Evolutionary conservation across 2,797 vertebrate genomes (phyloP).

Genomic region (Alosa sapidissima): DNA sequence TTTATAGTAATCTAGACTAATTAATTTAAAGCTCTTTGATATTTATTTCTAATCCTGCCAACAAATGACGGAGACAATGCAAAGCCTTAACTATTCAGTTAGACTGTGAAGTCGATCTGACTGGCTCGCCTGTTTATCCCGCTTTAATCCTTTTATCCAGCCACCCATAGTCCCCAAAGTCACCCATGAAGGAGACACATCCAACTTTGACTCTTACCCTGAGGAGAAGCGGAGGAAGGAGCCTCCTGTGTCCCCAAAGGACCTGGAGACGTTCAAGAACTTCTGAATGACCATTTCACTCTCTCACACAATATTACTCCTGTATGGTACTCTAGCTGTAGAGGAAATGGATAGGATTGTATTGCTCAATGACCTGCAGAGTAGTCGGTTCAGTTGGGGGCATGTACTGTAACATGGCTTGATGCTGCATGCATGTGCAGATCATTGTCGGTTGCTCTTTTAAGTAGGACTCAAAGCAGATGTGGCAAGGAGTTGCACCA

Average conservation of each 20-base stretch:
- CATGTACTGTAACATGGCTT: neutral
- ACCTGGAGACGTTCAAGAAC: conserved; percentile 90
- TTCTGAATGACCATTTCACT: conserved; percentile 73
- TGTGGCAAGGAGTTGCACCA: neutral
- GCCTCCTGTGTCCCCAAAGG: conserved; percentile 79
- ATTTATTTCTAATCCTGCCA: neutral
- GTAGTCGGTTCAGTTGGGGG: neutral
- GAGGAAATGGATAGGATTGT: neutral
- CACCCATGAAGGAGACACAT: conserved; percentile 88
- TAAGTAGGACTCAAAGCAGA: neutral
- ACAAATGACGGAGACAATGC: neutral
- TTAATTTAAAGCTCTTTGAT: neutral
- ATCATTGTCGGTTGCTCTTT: neutral
- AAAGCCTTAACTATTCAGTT: neutral
- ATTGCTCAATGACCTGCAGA: neutral
- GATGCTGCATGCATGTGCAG: conserved; percentile 12
- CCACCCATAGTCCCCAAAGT: conserved; percentile 90
- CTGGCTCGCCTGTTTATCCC: neutral
- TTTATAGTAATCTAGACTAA: neutral
- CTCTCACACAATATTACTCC: neutral
- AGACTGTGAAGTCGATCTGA: neutral
- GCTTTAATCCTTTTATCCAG: conserved; percentile 60
- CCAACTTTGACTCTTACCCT: conserved; percentile 93
- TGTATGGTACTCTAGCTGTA: neutral
- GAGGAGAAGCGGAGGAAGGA: conserved; percentile 88